Percentiles rank a stretch among this genome's conserved stretches.
phyloP scores from a whole-genome alignment of 2,888 invertebrate species.

The Tenthredo mesomela region DNA sequence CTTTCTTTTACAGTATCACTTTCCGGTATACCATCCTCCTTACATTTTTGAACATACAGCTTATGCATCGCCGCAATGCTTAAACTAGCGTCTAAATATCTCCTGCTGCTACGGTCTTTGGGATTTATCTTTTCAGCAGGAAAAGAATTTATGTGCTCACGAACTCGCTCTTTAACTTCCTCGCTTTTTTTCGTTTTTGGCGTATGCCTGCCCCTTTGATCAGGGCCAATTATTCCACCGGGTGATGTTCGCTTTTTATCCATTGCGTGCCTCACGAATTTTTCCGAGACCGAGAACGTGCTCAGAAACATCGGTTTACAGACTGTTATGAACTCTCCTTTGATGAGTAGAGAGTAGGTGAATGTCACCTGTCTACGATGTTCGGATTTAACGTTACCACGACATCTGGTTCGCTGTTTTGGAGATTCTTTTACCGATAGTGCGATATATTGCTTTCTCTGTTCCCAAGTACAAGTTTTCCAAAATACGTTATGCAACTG shows the following conservation, averaged over 20 bases:
- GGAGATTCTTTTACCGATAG: conserved; percentile 68
- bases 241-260: conserved; percentile 66
- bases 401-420: conserved; percentile 66
- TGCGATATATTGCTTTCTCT: conserved; percentile 67
- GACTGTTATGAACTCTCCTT: conserved; percentile 65
- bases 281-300: conserved; percentile 68
- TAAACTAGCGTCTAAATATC: conserved; percentile 64
- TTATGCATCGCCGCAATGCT: conserved; percentile 68
- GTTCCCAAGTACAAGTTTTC: conserved; percentile 67
- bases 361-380: conserved; percentile 66
- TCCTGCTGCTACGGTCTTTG: conserved; percentile 60
- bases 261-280: conserved; percentile 68
- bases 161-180: conserved; percentile 64
- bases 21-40: conserved; percentile 65
- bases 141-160: conserved; percentile 67
- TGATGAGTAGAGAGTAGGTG: conserved; percentile 65
- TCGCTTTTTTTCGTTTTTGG: conserved; percentile 69
- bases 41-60: conserved; percentile 65
- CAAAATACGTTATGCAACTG: conserved; percentile 67
- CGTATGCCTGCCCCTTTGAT: conserved; percentile 67
- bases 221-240: conserved; percentile 65
- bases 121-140: conserved; percentile 62
- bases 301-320: conserved; percentile 70
- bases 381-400: conserved; percentile 63
- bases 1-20: conserved; percentile 68